Evolutionary conservation across 2,888 invertebrate species (phyloP).

Genomic region (Drosophila crucigera): DNA sequence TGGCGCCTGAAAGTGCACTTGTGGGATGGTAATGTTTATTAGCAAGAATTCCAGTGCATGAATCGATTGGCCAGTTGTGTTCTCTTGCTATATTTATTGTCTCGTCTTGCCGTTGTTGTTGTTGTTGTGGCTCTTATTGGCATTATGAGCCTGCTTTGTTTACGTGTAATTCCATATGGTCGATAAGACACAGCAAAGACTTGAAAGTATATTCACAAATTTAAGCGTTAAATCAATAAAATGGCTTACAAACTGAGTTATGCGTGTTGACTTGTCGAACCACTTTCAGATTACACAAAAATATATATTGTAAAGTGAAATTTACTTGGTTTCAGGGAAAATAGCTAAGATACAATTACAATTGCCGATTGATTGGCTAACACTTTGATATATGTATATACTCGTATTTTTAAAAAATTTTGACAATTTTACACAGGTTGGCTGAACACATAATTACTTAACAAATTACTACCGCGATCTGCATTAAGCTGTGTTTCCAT

Average conservation of each 20-base stretch:
- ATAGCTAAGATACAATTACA: slow-evolving; percentile 13
- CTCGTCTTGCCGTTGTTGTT: slow-evolving; percentile 17
- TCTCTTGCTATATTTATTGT: slow-evolving; percentile 41
- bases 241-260: slow-evolving; percentile 41
- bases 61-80: slow-evolving; percentile 27
- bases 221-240: slow-evolving; percentile 61
- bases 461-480: background rate
- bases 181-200: slow-evolving; percentile 43
- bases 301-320: background rate
- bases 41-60: slow-evolving; percentile 58
- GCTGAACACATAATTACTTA: background rate
- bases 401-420: background rate
- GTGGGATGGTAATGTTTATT: slow-evolving; percentile 22
- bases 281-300: slow-evolving; percentile 2
- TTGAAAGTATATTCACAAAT: slow-evolving; percentile 50
- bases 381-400: background rate
- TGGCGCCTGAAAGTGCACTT: slow-evolving; percentile 39
- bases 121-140: slow-evolving; percentile 7
- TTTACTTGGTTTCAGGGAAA: slow-evolving; percentile 9
- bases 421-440: background rate
- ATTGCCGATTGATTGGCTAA: background rate
- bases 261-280: slow-evolving; percentile 23
- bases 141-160: slow-evolving; percentile 53
- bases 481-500: background rate
- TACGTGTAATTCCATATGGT: slow-evolving; percentile 58